Percentiles rank a stretch among this genome's conserved stretches.
Conservation (phyloP, 2,888 invertebrate genomes). For the Melieria picta region DNA sequence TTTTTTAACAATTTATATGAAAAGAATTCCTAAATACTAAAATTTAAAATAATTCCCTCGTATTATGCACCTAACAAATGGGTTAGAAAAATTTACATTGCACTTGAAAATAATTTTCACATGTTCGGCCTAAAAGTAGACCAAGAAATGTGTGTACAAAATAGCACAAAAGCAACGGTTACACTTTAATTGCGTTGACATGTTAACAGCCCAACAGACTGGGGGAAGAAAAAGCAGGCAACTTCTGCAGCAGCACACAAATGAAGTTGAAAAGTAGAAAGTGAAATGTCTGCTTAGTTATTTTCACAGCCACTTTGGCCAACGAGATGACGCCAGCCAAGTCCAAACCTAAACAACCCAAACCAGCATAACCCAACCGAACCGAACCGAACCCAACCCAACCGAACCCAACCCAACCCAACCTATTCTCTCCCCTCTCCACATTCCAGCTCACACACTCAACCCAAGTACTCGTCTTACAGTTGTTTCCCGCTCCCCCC, state of each 20-base stretch:
- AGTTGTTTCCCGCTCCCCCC: too few relatives aligned
- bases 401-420: background rate
- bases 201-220: constrained; percentile 16
- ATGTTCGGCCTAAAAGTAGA: constrained; percentile 29
- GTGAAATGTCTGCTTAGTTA: constrained; percentile 59
- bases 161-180: constrained; percentile 11
- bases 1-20: background rate
- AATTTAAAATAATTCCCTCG: background rate
- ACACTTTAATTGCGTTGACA: constrained; percentile 52
- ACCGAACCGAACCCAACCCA: background rate
- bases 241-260: background rate
- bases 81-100: background rate
- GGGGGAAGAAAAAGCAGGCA: background rate
- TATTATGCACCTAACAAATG: background rate
- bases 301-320: constrained; percentile 38
- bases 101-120: constrained; percentile 18
- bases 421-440: background rate
- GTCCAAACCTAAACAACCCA: too few relatives aligned
- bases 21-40: constrained; percentile 2
- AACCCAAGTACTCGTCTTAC: background rate
- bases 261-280: constrained; percentile 45
- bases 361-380: too few relatives aligned
- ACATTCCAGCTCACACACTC: background rate
- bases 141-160: constrained; percentile 17
- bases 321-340: too few relatives aligned